phyloP scores from a whole-genome alignment of 2,797 vertebrate genomes.

The Phrynocephalus guinanensis region DNA sequence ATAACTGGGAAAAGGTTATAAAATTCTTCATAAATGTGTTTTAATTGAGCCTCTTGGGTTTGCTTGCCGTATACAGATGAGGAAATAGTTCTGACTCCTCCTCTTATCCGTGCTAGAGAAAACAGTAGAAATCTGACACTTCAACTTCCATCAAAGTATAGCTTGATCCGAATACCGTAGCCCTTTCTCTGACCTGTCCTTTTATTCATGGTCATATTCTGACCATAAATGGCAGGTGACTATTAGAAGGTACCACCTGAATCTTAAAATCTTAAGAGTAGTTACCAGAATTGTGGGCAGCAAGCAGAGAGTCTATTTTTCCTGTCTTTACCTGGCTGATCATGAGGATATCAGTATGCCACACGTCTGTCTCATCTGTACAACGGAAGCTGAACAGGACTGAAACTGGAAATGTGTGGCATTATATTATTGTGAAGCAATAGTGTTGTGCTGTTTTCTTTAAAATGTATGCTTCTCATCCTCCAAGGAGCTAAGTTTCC shows the following conservation, averaged over 20 bases:
- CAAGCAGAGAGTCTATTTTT: neutral
- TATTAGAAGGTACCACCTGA: neutral
- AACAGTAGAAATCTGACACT: neutral
- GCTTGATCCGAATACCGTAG: neutral
- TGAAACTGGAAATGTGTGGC: neutral
- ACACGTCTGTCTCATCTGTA: neutral
- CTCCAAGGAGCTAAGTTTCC: neutral
- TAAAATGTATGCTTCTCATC: neutral
- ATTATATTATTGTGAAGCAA: neutral
- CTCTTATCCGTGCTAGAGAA: neutral
- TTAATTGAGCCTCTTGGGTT: conserved; percentile 34
- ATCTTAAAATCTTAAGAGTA: accelerated
- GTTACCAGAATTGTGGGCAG: neutral
- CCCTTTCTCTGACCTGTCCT: neutral
- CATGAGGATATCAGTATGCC: neutral
- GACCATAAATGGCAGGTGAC: neutral
- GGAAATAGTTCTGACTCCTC: conserved; percentile 12
- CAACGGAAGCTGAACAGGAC: neutral
- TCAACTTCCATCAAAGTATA: neutral
- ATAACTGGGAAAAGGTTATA: conserved; percentile 19
- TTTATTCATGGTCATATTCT: neutral
- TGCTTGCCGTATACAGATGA: conserved; percentile 4
- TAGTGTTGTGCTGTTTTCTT: neutral
- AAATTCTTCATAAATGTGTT: conserved; percentile 28
- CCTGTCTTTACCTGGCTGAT: neutral